Evolutionary conservation across 2,888 invertebrate species (phyloP).

Genomic region (Cerastoderma edule): DNA sequence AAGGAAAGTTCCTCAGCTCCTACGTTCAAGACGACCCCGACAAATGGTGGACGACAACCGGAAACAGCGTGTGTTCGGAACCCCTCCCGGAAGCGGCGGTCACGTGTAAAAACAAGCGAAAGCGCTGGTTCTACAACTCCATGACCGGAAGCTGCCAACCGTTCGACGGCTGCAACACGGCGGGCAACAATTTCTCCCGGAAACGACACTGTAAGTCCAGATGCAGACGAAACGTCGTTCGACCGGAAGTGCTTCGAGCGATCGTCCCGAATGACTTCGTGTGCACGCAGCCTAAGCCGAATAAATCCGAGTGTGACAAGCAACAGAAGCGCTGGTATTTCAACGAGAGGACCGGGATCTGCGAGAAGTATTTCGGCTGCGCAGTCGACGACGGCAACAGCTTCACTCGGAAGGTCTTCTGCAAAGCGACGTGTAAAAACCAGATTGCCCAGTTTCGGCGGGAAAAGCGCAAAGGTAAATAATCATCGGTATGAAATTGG

Average conservation of each 20-base stretch:
- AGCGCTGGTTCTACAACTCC: slow-evolving; percentile 63
- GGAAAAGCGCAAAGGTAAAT: slow-evolving; percentile 20
- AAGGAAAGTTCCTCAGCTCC: slow-evolving; percentile 11
- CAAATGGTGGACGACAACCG: slow-evolving; percentile 32
- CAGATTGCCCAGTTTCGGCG: slow-evolving; percentile 17
- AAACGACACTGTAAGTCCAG: slow-evolving; percentile 64
- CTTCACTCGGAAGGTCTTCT: slow-evolving; percentile 54
- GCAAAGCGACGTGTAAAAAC: slow-evolving; percentile 48
- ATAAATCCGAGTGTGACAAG: slow-evolving; percentile 30
- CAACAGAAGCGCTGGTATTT: slow-evolving; percentile 49
- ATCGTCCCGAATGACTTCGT: slow-evolving; percentile 30
- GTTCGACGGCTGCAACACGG: slow-evolving; percentile 64
- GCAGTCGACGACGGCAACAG: slow-evolving; percentile 34
- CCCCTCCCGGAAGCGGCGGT: slow-evolving; percentile 57
- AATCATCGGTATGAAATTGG: too few species aligned
- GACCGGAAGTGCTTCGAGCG: slow-evolving; percentile 17
- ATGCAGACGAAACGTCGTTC: slow-evolving; percentile 50
- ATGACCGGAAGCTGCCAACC: slow-evolving; percentile 62
- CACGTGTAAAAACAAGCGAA: slow-evolving; percentile 56
- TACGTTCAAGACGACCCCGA: slow-evolving; percentile 38
- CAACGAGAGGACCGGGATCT: slow-evolving; percentile 48
- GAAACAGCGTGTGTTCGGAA: slow-evolving; percentile 50
- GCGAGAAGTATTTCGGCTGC: slow-evolving; percentile 56
- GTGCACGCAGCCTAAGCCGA: slow-evolving; percentile 33
- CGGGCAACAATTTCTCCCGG: slow-evolving; percentile 63